These are phyloP conservation scores for Drosophila ogumai DNA, from an alignment of 1,140 invertebrate genomes.

Conservation along the genomic window DNA sequence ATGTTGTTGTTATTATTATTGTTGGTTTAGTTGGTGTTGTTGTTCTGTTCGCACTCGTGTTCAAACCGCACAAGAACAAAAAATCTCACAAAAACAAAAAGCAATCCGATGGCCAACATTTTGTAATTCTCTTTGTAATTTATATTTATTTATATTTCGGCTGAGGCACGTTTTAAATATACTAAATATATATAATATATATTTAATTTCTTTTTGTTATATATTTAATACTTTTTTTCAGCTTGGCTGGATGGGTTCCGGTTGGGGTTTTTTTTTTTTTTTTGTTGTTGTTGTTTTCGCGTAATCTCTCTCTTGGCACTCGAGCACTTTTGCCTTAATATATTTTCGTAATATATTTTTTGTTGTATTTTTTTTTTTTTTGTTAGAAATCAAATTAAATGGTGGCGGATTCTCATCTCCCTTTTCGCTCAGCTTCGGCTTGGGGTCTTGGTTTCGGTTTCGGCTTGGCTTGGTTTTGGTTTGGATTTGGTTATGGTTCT, in stretches of 20 bases:
- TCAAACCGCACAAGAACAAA: constrained; percentile 42
- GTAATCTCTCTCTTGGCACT: constrained; percentile 26
- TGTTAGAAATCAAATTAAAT: constrained; percentile 22
- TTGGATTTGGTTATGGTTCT: constrained; percentile 19
- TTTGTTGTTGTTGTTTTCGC: neutral
- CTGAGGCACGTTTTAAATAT: constrained; percentile 12
- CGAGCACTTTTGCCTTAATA: constrained; percentile 25
- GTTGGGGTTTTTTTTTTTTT: constrained; percentile 1
- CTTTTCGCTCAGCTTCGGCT: constrained; percentile 3
- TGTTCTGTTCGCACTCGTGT: constrained; percentile 48
- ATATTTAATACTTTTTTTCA: constrained; percentile 29
- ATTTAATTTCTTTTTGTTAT: neutral
- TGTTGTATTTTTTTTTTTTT: constrained; percentile 3
- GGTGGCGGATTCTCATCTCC: constrained; percentile 5
- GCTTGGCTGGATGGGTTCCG: constrained; percentile 39
- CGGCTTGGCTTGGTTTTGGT: constrained; percentile 4
- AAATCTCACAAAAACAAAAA: constrained; percentile 40
- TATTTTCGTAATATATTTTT: constrained; percentile 15
- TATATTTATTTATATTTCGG: neutral
- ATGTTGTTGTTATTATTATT: constrained; percentile 16
- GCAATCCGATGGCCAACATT: constrained; percentile 4
- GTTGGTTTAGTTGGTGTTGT: constrained; percentile 13
- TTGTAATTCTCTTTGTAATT: constrained; percentile 6
- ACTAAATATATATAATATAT: constrained; percentile 11
- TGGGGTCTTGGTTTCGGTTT: constrained; percentile 11